These are phyloP conservation scores for Mantis religiosa DNA, from an alignment of 2,888 invertebrate species.

Conservation along the genomic window DNA sequence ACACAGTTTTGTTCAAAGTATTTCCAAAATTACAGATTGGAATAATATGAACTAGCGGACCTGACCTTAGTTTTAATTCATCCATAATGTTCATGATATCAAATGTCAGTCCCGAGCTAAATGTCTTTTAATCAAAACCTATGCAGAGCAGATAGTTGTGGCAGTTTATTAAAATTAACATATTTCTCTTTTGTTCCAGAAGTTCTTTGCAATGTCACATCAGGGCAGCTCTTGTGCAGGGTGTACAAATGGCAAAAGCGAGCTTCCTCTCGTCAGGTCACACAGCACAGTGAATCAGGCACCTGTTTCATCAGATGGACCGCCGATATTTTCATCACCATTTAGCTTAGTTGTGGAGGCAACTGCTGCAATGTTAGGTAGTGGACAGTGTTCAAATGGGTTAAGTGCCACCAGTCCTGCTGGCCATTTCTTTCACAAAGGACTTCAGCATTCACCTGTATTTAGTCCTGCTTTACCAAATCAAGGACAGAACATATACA, in stretches of 20 bases:
- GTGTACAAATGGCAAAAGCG: not conserved
- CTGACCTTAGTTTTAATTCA: too few relatives aligned
- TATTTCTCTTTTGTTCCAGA: not conserved
- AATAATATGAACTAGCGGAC: too few relatives aligned
- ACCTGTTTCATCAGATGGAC: not conserved
- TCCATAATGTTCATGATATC: too few relatives aligned
- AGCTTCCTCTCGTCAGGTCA: not conserved
- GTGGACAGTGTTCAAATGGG: not conserved
- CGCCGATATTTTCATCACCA: not conserved
- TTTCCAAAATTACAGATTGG: too few relatives aligned
- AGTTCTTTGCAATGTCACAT: not conserved
- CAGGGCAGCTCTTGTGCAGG: not conserved
- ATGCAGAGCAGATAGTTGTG: too few relatives aligned
- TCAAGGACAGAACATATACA: conserved; percentile 27
- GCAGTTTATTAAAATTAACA: too few relatives aligned
- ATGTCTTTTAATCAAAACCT: too few relatives aligned
- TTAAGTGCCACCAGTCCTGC: not conserved
- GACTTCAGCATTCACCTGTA: conserved; percentile 26
- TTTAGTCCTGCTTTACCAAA: conserved; percentile 25
- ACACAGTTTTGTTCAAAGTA: too few relatives aligned
- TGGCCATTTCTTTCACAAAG: conserved; percentile 20
- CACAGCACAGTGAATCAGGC: not conserved
- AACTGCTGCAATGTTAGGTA: conserved; percentile 1
- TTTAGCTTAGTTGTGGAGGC: conserved; percentile 3
- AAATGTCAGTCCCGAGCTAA: too few relatives aligned